Conservation (phyloP, 2,888 invertebrate genomes). For the Cheilosia vulpina region DNA sequence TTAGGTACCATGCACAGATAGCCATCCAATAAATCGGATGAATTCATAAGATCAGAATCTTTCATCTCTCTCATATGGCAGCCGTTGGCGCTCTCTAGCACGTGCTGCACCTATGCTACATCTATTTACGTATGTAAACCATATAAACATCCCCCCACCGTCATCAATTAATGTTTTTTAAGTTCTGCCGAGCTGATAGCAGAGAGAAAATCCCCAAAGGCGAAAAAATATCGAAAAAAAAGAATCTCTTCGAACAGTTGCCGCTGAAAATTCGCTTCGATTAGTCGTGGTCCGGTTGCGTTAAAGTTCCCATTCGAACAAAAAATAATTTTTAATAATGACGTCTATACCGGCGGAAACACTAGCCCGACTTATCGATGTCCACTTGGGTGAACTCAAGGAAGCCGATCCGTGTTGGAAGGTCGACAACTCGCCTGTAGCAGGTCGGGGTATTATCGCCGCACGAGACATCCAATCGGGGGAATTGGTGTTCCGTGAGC, state of each 20-base stretch:
- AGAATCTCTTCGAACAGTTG: slow-evolving; percentile 56
- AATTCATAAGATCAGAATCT: slow-evolving; percentile 57
- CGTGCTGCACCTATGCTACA: slow-evolving; percentile 40
- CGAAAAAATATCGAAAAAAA: slow-evolving; percentile 7
- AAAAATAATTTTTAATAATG: neutral
- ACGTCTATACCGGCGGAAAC: slow-evolving; percentile 49
- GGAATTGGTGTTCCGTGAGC: slow-evolving; percentile 89
- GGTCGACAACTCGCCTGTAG: slow-evolving; percentile 86
- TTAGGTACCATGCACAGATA: slow-evolving; percentile 34
- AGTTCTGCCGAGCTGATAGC: slow-evolving; percentile 56
- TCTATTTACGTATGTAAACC: slow-evolving; percentile 54
- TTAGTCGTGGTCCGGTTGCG: slow-evolving; percentile 43
- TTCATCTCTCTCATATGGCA: slow-evolving; percentile 38
- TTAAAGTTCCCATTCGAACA: neutral
- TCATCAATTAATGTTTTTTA: slow-evolving; percentile 58
- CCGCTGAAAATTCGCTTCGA: slow-evolving; percentile 54
- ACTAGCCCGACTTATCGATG: slow-evolving; percentile 79
- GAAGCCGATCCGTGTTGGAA: slow-evolving; percentile 84
- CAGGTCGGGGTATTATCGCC: slow-evolving; percentile 90
- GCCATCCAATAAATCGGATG: slow-evolving; percentile 52
- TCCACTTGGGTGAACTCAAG: slow-evolving; percentile 79
- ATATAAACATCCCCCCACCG: slow-evolving; percentile 3
- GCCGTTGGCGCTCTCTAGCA: slow-evolving; percentile 46
- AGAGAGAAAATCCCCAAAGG: slow-evolving; percentile 20
- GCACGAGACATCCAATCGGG: slow-evolving; percentile 87